Conservation (phyloP, 2,797 vertebrate species). For the Acanthurus leucopareius region DNA sequence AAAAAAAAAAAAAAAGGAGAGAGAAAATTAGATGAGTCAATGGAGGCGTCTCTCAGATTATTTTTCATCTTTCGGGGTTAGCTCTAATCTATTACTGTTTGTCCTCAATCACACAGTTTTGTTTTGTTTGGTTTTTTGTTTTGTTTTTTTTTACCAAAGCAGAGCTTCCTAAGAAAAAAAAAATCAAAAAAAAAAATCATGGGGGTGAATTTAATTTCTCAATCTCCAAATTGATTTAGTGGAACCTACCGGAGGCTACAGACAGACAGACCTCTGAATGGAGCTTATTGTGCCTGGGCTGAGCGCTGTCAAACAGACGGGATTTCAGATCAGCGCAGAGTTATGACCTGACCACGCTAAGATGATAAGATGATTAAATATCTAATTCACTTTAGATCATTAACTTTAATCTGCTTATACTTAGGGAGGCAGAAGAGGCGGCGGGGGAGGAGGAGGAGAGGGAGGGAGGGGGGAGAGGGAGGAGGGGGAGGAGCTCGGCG, state of each 20-base stretch:
- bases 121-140: no score
- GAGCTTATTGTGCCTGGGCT: slow-evolving; percentile 61
- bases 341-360: slow-evolving; percentile 80
- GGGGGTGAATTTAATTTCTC: slow-evolving; percentile 67
- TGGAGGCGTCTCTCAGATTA: slow-evolving; percentile 46
- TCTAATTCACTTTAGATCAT: slow-evolving; percentile 87
- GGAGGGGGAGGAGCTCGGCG: slow-evolving; percentile 9
- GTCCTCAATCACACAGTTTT: slow-evolving; percentile 56
- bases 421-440: slow-evolving; percentile 70
- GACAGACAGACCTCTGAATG: slow-evolving; percentile 50
- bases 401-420: slow-evolving; percentile 85
- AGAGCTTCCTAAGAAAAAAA: not conserved
- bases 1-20: slow-evolving; percentile 20
- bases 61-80: slow-evolving; percentile 67
- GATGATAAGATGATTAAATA: slow-evolving; percentile 88
- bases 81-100: slow-evolving; percentile 53
- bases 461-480: not conserved
- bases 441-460: slow-evolving; percentile 5
- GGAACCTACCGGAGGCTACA: slow-evolving; percentile 47
- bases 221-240: slow-evolving; percentile 74
- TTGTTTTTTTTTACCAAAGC: slow-evolving; percentile 46
- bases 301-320: slow-evolving; percentile 74
- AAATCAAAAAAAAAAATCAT: not conserved
- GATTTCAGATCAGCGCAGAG: slow-evolving; percentile 76
- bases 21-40: slow-evolving; percentile 62